Percentiles rank a stretch among this genome's conserved stretches.
Conservation (phyloP, 2,888 invertebrate species). For the Cheilosia impressa region DNA sequence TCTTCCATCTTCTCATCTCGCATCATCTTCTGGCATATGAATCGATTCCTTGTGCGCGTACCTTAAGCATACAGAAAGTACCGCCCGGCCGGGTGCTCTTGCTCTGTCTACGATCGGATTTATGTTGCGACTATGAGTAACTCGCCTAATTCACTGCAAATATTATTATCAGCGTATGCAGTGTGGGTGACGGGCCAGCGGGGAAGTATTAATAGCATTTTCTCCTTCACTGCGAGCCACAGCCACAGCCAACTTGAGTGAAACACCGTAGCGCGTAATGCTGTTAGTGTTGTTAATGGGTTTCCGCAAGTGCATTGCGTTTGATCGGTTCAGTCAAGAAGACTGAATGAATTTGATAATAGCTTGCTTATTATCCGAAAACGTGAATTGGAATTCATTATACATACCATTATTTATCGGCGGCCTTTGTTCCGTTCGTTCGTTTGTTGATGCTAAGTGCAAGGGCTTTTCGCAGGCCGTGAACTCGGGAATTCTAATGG, state of each 20-base stretch:
- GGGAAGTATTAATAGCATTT: conserved; percentile 49
- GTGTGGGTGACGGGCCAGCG: conserved; percentile 25
- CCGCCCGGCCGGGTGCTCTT: background rate
- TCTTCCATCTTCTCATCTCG: conserved; percentile 38
- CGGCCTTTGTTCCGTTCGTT: conserved; percentile 11
- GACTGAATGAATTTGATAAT: conserved; percentile 44
- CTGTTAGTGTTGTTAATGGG: conserved; percentile 64
- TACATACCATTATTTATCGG: conserved; percentile 22
- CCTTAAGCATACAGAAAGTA: conserved; percentile 56
- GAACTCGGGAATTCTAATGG: background rate
- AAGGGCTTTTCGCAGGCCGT: conserved; percentile 23
- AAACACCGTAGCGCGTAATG: conserved; percentile 58
- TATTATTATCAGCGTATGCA: conserved; percentile 16
- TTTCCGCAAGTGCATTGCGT: conserved; percentile 60
- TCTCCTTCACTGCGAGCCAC: conserved; percentile 38
- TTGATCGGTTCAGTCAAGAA: conserved; percentile 32
- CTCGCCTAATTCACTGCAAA: conserved; percentile 45
- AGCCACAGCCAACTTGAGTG: conserved; percentile 25
- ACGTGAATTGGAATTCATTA: conserved; percentile 40
- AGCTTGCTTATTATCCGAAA: conserved; percentile 40
- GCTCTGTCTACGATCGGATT: conserved; percentile 14
- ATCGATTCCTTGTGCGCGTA: conserved; percentile 41
- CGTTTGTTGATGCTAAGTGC: conserved; percentile 5
- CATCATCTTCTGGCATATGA: conserved; percentile 36
- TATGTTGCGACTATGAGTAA: conserved; percentile 51